These are phyloP conservation scores for Anomalospiza imberbis DNA, from an alignment of 2,797 vertebrate genomes.

Conservation along the genomic window DNA sequence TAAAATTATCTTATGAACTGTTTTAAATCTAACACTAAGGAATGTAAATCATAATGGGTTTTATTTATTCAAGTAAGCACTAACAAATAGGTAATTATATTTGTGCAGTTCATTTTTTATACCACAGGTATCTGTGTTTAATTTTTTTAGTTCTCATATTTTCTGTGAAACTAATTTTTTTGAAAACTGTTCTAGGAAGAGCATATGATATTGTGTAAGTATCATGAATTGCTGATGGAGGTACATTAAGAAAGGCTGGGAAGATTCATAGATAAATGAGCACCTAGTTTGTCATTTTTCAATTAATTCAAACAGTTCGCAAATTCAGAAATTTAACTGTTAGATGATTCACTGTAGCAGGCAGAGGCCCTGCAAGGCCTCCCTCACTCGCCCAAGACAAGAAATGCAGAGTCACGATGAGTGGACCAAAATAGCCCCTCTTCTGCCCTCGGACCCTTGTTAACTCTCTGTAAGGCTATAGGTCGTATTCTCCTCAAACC, in stretches of 20 bases:
- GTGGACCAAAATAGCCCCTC: no score
- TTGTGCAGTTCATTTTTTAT: background rate
- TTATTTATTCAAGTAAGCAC: background rate
- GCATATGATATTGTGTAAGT: background rate
- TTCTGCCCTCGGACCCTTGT: no score
- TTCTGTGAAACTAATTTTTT: background rate
- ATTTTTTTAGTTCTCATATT: background rate
- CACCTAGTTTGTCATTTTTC: background rate
- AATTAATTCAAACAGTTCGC: background rate
- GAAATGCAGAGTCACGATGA: no score
- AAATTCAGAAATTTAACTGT: background rate
- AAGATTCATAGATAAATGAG: background rate
- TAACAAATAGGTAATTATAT: background rate
- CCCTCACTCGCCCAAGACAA: no score
- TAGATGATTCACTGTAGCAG: background rate
- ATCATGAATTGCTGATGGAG: background rate
- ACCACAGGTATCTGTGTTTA: background rate
- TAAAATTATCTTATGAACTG: background rate
- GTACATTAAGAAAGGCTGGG: background rate
- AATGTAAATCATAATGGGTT: background rate
- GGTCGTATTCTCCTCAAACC: no score
- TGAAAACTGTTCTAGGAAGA: background rate
- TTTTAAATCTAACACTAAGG: background rate
- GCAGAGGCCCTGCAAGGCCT: no score
- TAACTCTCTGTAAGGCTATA: no score